phyloP scores from a whole-genome alignment of 1,140 invertebrate species.

The Pectinophora gossypiella region DNA sequence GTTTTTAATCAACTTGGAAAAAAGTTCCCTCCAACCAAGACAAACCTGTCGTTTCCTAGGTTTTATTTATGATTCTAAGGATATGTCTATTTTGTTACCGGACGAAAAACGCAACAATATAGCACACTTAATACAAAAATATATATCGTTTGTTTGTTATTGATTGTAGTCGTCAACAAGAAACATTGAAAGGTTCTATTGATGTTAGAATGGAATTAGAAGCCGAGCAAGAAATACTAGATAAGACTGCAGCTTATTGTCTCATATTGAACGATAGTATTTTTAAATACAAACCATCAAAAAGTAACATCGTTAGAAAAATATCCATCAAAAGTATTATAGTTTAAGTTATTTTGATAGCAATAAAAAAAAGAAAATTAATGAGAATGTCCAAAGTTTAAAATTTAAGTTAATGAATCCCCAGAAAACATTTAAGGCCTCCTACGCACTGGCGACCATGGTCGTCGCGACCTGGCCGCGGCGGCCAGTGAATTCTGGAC shows the following conservation, averaged over 20 bases:
- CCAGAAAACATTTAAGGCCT: not conserved
- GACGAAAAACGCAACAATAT: no score
- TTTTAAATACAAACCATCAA: slow-evolving; percentile 23
- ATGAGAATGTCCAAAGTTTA: no score
- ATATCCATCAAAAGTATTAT: no score
- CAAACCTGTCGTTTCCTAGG: no score
- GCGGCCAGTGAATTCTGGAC: slow-evolving; percentile 4
- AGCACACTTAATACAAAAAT: slow-evolving; percentile 16
- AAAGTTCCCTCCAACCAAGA: no score
- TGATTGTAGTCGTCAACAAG: slow-evolving; percentile 36
- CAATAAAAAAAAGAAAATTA: no score
- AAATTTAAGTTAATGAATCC: no score
- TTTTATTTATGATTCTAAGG: no score
- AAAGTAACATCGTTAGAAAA: slow-evolving; percentile 19
- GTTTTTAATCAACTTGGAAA: no score
- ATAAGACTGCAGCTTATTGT: slow-evolving; percentile 25
- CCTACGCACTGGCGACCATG: slow-evolving; percentile 4
- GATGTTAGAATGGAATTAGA: slow-evolving; percentile 24
- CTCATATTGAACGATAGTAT: slow-evolving; percentile 25
- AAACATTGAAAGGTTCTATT: slow-evolving; percentile 17
- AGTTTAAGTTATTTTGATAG: no score
- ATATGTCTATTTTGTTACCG: no score
- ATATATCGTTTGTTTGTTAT: slow-evolving; percentile 30
- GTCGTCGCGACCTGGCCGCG: not conserved
- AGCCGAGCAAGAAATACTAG: slow-evolving; percentile 16